Percentiles rank a stretch among this genome's conserved stretches.
Evolutionary conservation across 2,888 invertebrate genomes (phyloP).

Genomic region (Seira musarum): DNA sequence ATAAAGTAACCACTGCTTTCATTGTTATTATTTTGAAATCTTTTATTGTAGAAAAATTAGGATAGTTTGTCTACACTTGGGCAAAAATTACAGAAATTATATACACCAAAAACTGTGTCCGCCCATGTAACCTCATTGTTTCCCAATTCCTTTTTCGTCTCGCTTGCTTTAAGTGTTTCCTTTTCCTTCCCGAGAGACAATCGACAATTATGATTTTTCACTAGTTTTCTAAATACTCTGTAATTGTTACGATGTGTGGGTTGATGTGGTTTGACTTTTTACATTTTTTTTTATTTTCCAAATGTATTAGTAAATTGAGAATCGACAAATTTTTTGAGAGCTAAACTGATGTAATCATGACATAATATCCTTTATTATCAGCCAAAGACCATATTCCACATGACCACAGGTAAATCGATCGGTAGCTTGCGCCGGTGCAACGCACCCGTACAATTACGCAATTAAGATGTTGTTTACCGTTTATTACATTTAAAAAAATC

Average conservation of each 20-base stretch:
- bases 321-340: no score
- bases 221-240: no score
- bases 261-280: no score
- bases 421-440: no score
- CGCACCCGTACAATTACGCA: slow-evolving; percentile 50
- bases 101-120: slow-evolving; percentile 37
- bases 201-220: slow-evolving; percentile 37
- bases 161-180: slow-evolving; percentile 36
- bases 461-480: slow-evolving; percentile 50
- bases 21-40: slow-evolving; percentile 14
- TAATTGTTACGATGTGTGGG: no score
- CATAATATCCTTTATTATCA: no score
- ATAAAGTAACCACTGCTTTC: slow-evolving; percentile 22
- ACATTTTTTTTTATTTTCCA: no score
- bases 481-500: slow-evolving; percentile 48
- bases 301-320: no score
- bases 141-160: slow-evolving; percentile 34
- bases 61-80: slow-evolving; percentile 51
- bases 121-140: slow-evolving; percentile 40
- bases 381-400: slow-evolving; percentile 46
- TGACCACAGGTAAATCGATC: no score
- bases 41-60: slow-evolving; percentile 43
- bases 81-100: slow-evolving; percentile 54
- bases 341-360: no score
- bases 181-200: slow-evolving; percentile 45